A percentile compares a stretch with the other conserved stretches of the same genome.
These are phyloP conservation scores for Chaenocephalus aceratus DNA, from an alignment of 2,113 vertebrate genomes.

Conservation along the genomic window DNA sequence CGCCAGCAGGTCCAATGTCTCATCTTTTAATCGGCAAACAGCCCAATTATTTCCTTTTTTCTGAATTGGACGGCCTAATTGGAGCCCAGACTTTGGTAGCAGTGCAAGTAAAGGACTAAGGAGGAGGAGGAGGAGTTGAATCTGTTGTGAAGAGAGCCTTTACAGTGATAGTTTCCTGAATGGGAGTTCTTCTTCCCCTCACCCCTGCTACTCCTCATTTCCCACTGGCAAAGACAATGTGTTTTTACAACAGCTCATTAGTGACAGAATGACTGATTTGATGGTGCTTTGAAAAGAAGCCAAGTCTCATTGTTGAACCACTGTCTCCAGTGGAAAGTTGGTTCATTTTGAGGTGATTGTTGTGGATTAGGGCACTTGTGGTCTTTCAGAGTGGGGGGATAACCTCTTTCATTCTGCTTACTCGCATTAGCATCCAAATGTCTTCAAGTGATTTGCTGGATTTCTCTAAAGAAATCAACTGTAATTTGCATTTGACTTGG, in stretches of 20 bases:
- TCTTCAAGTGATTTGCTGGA: slow-evolving; percentile 41
- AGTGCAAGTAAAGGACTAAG: slow-evolving; percentile 41
- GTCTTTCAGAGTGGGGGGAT: slow-evolving; percentile 44
- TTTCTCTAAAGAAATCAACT: slow-evolving; percentile 44
- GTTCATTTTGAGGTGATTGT: slow-evolving; percentile 76
- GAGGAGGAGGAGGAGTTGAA: slow-evolving; percentile 22
- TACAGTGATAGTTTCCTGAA: slow-evolving; percentile 83
- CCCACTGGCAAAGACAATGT: slow-evolving; percentile 73
- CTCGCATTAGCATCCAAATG: slow-evolving; percentile 75
- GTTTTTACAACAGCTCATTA: slow-evolving; percentile 87
- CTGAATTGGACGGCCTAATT: slow-evolving; percentile 77
- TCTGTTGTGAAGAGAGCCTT: slow-evolving; percentile 54
- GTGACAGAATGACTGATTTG: slow-evolving; percentile 78
- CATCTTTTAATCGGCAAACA: slow-evolving; percentile 86
- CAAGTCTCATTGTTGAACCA: slow-evolving; percentile 49
- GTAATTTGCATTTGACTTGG: slow-evolving; percentile 57
- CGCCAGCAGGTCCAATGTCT: slow-evolving; percentile 70
- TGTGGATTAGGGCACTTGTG: slow-evolving; percentile 68
- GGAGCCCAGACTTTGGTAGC: slow-evolving; percentile 69
- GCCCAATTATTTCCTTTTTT: slow-evolving; percentile 81
- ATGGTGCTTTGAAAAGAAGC: slow-evolving; percentile 71
- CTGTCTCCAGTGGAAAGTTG: slow-evolving; percentile 70
- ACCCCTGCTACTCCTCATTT: slow-evolving; percentile 39
- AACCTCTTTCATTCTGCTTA: slow-evolving; percentile 57
- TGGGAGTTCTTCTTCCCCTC: slow-evolving; percentile 44